Evolutionary conservation across 1,140 invertebrate species (phyloP), one percentile per base, ranked within the genome.

Genomic region (Potamilus streckersoni): DNA sequence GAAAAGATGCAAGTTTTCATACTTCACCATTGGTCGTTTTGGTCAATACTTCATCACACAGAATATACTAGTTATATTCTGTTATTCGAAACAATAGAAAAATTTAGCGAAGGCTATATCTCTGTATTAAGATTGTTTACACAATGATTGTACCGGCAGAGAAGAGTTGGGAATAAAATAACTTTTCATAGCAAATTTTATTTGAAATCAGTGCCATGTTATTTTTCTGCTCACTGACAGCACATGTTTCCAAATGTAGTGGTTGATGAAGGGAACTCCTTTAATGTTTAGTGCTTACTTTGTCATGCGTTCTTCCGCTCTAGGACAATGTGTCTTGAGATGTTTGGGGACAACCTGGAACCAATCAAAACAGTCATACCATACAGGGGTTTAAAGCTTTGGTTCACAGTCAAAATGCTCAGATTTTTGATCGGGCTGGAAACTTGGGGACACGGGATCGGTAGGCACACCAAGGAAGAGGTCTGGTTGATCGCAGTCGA

Each of bases 321-420:
- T 74, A 86, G 86, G 86, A 85, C 86, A 1, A 88, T 88, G 86
- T 88, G 86, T 74, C 73, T 83, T 58, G 83, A 83, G 65, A 81
- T 82, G 66, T 88, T 88, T 71, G 75, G 83, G 13, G 81, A 79
- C 13, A 81, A 84, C 67, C 74, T 80, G 19, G 73, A 81, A 8
- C 60, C 66, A 5, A 73, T 86, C 2, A 79, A 78, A 56, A 76
- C 70, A 1, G 80, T 86, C 2, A 80, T 88, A 69, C 84, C 84
- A 5, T 85, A 85, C 69, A 68, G 67, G 20, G 84, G 85, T 2
- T 27, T 84, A 0, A 82, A 82, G 69, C 77, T 84, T 11, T 85
- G 81, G 80, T 58, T 80, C 2, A 79, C 80, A 27, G 73, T 82
- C 17, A 79, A 68, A 2, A 55, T 83, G 14, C 65, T 87, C 16